Conservation (phyloP, 1,140 invertebrate genomes). For the Drosophila rhopaloa region DNA sequence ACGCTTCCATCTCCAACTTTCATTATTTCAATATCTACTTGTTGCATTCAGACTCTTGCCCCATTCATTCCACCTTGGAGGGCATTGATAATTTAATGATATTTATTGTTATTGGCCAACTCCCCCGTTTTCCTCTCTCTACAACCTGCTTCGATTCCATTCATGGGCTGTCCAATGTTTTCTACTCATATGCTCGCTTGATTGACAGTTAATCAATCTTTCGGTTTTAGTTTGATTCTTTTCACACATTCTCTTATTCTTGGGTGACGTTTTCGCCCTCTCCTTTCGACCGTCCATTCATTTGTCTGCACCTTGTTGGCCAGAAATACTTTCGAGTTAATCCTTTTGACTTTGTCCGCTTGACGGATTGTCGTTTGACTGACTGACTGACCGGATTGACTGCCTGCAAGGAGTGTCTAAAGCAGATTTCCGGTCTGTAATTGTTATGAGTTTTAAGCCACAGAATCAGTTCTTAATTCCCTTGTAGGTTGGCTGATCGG, state of each 20-base stretch:
- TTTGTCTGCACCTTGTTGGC: slow-evolving; percentile 50
- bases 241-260: slow-evolving; percentile 71
- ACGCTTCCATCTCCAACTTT: slow-evolving; percentile 10
- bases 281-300: slow-evolving; percentile 4
- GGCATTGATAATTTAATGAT: slow-evolving; percentile 70
- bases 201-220: slow-evolving; percentile 83
- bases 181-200: slow-evolving; percentile 40
- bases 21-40: slow-evolving; percentile 22
- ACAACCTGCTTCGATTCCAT: slow-evolving; percentile 71
- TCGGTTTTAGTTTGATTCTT: slow-evolving; percentile 60
- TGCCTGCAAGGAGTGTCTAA: slow-evolving; percentile 47
- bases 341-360: slow-evolving; percentile 72
- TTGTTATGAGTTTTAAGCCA: slow-evolving; percentile 67
- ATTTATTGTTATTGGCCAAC: slow-evolving; percentile 50
- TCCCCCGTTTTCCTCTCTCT: neutral
- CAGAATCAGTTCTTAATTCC: slow-evolving; percentile 33
- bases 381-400: slow-evolving; percentile 41
- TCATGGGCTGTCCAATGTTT: slow-evolving; percentile 49
- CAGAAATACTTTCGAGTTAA: slow-evolving; percentile 65
- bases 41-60: slow-evolving; percentile 24
- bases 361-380: slow-evolving; percentile 74
- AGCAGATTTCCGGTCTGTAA: slow-evolving; percentile 81
- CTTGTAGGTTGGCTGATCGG: slow-evolving; percentile 60
- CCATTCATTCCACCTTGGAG: slow-evolving; percentile 34
- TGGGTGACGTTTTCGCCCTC: slow-evolving; percentile 47